Percentiles rank a stretch among this genome's conserved stretches.
Evolutionary conservation across 2,888 invertebrate genomes (phyloP).

Genomic region (Cephalotes varians): DNA sequence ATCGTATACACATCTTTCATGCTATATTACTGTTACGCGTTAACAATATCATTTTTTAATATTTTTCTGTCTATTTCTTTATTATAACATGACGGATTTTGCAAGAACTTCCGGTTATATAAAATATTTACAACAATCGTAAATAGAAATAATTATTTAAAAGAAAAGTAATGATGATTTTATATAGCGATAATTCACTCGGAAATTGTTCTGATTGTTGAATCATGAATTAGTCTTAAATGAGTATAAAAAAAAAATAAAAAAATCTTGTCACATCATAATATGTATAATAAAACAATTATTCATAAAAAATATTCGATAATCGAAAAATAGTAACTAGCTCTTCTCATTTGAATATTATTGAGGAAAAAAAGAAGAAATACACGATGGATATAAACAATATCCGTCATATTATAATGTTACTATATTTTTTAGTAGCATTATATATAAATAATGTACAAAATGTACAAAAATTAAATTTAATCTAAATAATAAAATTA

Average conservation of each 20-base stretch:
- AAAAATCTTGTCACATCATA: too few relatives aligned
- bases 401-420: not conserved
- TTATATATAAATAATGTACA: not conserved
- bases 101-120: not conserved
- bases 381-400: not conserved
- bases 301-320: not conserved
- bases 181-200: not conserved
- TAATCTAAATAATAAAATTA: conserved; percentile 4
- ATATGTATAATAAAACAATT: not conserved
- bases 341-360: not conserved
- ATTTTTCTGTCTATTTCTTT: too few relatives aligned
- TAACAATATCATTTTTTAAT: too few relatives aligned
- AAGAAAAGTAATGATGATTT: not conserved
- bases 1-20: too few relatives aligned
- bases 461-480: not conserved
- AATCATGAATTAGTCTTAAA: not conserved
- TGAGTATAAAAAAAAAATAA: too few relatives aligned
- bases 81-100: too few relatives aligned
- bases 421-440: not conserved
- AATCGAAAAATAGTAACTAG: not conserved
- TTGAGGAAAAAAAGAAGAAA: not conserved
- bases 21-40: too few relatives aligned
- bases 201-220: not conserved
- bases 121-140: not conserved
- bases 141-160: not conserved